Percentiles rank a stretch among this genome's conserved stretches.
Conservation (phyloP, 1,140 invertebrate genomes). For the Bicyclus anynana region DNA sequence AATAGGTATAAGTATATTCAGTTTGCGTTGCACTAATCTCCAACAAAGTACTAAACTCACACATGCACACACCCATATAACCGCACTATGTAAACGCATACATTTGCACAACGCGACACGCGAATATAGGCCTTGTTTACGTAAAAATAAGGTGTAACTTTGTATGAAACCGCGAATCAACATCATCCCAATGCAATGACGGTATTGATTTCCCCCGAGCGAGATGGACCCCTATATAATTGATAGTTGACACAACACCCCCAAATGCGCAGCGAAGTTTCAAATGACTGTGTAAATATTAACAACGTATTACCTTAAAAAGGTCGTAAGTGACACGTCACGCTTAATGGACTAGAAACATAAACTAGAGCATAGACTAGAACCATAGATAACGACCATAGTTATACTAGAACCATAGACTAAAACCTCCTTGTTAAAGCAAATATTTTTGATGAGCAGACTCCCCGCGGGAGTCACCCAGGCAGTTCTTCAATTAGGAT, state of each 20-base stretch:
- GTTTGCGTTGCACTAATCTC: not conserved
- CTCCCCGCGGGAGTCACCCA: no score
- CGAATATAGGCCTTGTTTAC: not conserved
- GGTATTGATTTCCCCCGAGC: constrained; percentile 54
- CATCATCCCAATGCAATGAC: constrained; percentile 45
- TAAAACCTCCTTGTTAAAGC: no score
- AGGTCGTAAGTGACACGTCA: no score
- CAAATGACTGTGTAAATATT: constrained; percentile 17
- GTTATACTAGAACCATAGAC: no score
- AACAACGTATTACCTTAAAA: not conserved
- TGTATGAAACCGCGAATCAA: constrained; percentile 24
- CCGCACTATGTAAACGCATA: not conserved
- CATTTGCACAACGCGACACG: not conserved
- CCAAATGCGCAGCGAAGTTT: constrained; percentile 16
- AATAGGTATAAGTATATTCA: not conserved
- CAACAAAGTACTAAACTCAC: not conserved
- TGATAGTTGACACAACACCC: constrained; percentile 31
- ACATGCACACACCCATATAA: not conserved
- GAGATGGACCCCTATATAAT: constrained; percentile 36
- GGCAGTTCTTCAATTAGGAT: no score
- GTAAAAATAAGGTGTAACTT: not conserved
- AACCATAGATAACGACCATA: no score
- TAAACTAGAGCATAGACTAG: no score
- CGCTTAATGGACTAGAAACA: no score
- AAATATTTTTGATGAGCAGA: no score